These are phyloP conservation scores for Batillaria attramentaria DNA, from an alignment of 1,140 invertebrate species.

Conservation along the genomic window DNA sequence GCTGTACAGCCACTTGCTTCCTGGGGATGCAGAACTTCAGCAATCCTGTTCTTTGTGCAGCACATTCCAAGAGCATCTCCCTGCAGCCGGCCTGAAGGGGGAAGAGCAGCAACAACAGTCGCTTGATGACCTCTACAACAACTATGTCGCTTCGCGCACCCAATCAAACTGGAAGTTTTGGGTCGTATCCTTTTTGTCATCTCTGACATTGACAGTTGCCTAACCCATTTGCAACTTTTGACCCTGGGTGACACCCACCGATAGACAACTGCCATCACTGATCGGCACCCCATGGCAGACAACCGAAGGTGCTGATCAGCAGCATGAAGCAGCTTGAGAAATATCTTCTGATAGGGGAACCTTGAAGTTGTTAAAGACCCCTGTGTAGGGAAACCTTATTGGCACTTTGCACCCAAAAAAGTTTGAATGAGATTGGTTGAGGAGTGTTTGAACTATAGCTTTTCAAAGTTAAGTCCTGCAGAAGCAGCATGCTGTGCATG, in stretches of 20 bases:
- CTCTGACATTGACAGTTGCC: background rate
- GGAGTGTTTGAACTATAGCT: background rate
- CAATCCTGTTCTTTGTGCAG: slow-evolving; percentile 13
- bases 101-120: background rate
- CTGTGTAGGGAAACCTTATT: no score
- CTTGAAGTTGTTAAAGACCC: no score
- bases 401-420: no score
- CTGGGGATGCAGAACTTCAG: background rate
- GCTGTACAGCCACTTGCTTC: background rate
- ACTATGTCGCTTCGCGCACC: slow-evolving; percentile 7
- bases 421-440: no score
- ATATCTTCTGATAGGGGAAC: background rate
- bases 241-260: background rate
- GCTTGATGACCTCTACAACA: background rate
- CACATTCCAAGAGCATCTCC: slow-evolving; percentile 20
- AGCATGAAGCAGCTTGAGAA: background rate
- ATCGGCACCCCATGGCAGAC: background rate
- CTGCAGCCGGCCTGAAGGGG: slow-evolving; percentile 20
- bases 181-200: slow-evolving; percentile 32
- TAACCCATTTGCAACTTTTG: background rate
- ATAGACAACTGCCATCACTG: background rate
- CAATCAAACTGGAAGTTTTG: slow-evolving; percentile 36
- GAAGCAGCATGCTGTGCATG: background rate
- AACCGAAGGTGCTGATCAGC: background rate
- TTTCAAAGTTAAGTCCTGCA: background rate